Base-by-base conservation (phyloP, 2,888 invertebrate genomes). In the Lasioglossum vierecki region DNA sequence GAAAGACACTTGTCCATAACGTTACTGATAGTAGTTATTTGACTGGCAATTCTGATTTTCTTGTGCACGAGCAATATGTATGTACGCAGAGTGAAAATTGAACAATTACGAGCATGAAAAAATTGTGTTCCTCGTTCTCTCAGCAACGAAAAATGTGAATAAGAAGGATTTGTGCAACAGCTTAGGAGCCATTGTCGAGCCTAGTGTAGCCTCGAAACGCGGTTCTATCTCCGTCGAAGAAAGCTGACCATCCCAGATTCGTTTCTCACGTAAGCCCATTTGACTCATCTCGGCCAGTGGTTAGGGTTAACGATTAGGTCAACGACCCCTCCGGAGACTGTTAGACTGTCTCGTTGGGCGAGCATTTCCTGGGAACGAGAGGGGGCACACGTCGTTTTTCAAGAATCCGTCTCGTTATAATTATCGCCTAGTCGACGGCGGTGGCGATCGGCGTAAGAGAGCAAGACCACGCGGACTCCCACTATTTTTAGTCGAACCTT, bases 401-500 rank as follows among this genome's bases (percentile, higher is more conserved):
- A 76, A 78, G 84, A 46, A 78, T 73, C 57, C 53, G 15, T 46
- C 46, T 46, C 70, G 78, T 84, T 84, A 84, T 84, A 84, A 84
- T 78, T 84, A 84, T 26, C 74, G 44, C 8, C 35, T 57, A 26
- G 57, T n/a, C 57, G 39, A n/a, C 30, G 46, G 46, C 41, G 78
- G 76, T 73, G 70, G 26, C 41, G 57, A 44, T 46, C 22, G 60
- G 35, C 73, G 60, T 41, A 49, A 18, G 77, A 46, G 83, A 41
- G 41, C 39, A 74, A 53, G 39, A 41, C 70, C 39, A 70, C 70
- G n/a, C 70, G 70, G 41, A 41, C 13, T 11, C 76, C 72, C 22
- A 57, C 82, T 88, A 88, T 88, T 88, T 86, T 88, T 86, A 88
- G 84, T 72, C 77, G 73, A 81, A 82, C 82, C 80, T 86, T 88